Evolutionary conservation across 1,140 invertebrate species (phyloP).

Genomic region (Chlorops oryzae): DNA sequence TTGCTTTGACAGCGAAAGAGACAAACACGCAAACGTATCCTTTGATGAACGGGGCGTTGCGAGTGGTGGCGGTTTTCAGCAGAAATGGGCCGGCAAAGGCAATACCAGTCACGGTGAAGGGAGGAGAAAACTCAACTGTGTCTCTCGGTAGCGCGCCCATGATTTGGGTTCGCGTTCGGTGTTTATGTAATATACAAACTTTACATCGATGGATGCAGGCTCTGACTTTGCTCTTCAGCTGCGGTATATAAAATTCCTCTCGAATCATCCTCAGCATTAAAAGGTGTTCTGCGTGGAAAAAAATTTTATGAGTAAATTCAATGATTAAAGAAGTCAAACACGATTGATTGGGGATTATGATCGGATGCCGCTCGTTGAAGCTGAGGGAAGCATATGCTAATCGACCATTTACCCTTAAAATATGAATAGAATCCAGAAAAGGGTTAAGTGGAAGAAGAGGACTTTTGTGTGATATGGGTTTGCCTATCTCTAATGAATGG

Average conservation of each 20-base stretch:
- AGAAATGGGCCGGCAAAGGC: conserved; percentile 7
- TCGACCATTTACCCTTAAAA: neutral
- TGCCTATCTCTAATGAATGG: too few species aligned
- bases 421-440: neutral
- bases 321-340: neutral
- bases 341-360: conserved; percentile 1
- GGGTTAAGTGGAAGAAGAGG: neutral
- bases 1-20: neutral
- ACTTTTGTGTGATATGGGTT: too few species aligned
- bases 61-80: neutral
- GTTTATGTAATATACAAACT: conserved; percentile 1
- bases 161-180: neutral
- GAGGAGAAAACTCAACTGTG: neutral
- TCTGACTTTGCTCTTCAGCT: neutral
- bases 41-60: neutral
- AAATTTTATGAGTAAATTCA: neutral
- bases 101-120: neutral
- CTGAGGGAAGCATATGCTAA: neutral
- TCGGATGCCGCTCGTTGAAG: conserved; percentile 6
- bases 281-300: conserved; percentile 2
- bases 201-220: neutral
- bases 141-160: neutral
- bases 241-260: conserved; percentile 2
- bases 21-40: conserved; percentile 1
- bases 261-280: conserved; percentile 2